These are phyloP conservation scores for Papilio aristodemus DNA, from an alignment of 1,140 invertebrate species.

Conservation along the genomic window DNA sequence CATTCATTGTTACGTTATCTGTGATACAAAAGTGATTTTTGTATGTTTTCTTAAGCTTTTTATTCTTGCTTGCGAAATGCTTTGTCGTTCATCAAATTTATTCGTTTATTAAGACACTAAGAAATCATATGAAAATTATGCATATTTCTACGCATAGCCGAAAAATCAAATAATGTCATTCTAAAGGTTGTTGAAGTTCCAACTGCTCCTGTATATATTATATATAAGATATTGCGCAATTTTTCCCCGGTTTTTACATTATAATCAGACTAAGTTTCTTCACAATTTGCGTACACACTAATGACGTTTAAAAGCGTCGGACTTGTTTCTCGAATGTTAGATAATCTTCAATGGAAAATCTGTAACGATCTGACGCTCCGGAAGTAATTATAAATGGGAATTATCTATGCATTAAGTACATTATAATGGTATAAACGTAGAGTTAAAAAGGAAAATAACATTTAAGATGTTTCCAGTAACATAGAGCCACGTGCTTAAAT, in stretches of 20 bases:
- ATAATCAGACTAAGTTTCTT: background rate
- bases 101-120: too few relatives aligned
- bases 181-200: too few relatives aligned
- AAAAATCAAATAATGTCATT: too few relatives aligned
- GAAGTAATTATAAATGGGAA: slow-evolving; percentile 12
- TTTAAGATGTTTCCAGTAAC: background rate
- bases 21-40: background rate
- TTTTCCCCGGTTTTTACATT: background rate
- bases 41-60: too few relatives aligned
- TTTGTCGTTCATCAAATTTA: too few relatives aligned
- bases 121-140: too few relatives aligned
- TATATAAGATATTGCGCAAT: background rate
- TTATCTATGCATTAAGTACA: slow-evolving; percentile 20
- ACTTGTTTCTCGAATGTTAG: slow-evolving; percentile 12
- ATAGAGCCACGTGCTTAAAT: background rate
- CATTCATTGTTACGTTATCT: background rate
- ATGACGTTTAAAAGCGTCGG: background rate
- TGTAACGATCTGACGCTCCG: background rate
- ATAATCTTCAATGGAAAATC: slow-evolving; percentile 13
- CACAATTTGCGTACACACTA: slow-evolving; percentile 1
- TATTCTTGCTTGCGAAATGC: too few relatives aligned
- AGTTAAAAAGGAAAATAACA: slow-evolving; percentile 7
- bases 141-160: too few relatives aligned
- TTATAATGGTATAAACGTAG: background rate
- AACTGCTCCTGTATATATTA: too few relatives aligned